Base-by-base conservation (phyloP, 1,140 invertebrate species). In the Diorhabda carinulata region DNA sequence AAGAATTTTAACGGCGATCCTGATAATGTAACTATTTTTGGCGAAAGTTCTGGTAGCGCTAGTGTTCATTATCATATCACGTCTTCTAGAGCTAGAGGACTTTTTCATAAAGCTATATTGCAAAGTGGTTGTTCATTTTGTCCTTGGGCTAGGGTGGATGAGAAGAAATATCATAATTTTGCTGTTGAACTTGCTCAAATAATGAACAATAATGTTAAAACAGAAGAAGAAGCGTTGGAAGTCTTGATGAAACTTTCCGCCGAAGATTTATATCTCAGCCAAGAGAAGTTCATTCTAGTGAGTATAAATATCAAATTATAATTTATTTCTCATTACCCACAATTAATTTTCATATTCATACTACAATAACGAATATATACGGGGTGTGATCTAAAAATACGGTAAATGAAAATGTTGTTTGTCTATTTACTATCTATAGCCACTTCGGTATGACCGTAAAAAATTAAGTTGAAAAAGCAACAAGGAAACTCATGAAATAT, bases 21-120 rank as follows among this genome's bases (percentile, higher is more conserved):
- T 47, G 61, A 74, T 42, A 80, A 80, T 66, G 75, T 80, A 41
- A 80, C 79, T 8, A 70, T 87, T 25, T 81, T 85, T 76, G 86
- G 86, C 40, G 80, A 84, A 43, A 84, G 82, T 70, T 79, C 85
- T 6, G 86, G 86, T 3, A 84, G 80, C n/a, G 77, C 77, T 41
- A 72, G 76, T 8, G 79, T 74, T 25, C 74, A 79, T 71, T 75
- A 72, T 61, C 64, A 79, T 42, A 66, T 78, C 25, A 62, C 78
- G 7, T 77, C 75, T 6, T 74, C 76, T 40, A 69, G 74, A 69
- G 71, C 74, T 10, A 73, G 72, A 68, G 78, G 78, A 1, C 78
- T 90, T 52, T 91, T 89, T 74, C 83, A 83, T 67, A 81, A 81
- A 76, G 86, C 82, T 2, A 88, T 90, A 57, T 72, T 86, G 42